phyloP scores from a whole-genome alignment of 1,140 invertebrate species.

The Trichonephila inaurata region DNA sequence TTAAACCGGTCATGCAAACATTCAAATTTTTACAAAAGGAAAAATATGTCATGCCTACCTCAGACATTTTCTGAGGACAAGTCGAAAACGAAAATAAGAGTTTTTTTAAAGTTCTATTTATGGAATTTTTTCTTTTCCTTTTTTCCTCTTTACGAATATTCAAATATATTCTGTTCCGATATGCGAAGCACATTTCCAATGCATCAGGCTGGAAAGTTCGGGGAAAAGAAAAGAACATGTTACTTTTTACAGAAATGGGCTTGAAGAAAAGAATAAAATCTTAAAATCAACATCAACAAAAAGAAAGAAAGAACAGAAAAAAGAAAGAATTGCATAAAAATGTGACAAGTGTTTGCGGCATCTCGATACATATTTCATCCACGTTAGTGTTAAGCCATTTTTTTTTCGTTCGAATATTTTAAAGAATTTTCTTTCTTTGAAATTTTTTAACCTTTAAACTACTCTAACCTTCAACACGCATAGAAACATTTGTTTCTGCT shows the following conservation, averaged over 20 bases:
- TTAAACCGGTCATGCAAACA: neutral
- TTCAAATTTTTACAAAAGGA: neutral
- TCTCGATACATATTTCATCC: slow-evolving; percentile 50
- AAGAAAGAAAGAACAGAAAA: neutral
- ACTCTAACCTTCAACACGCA: neutral
- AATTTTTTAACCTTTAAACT: neutral
- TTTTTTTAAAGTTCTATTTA: neutral
- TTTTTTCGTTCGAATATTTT: neutral
- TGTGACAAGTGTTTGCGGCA: slow-evolving; percentile 49
- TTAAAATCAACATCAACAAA: slow-evolving; percentile 18
- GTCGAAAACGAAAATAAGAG: neutral
- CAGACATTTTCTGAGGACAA: neutral
- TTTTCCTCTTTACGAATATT: neutral
- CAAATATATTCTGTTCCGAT: slow-evolving; percentile 4
- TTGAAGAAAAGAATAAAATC: neutral
- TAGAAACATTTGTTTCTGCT: neutral
- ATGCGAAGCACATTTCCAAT: slow-evolving; percentile 26
- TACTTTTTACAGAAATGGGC: slow-evolving; percentile 16
- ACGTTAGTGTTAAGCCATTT: neutral
- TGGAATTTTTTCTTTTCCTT: neutral
- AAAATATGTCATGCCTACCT: neutral
- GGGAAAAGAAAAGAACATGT: neutral
- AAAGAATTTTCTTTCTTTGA: neutral
- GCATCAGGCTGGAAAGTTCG: neutral
- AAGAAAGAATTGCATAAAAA: slow-evolving; percentile 12